Percentiles rank a stretch among this genome's conserved stretches.
Conservation (phyloP, 2,888 invertebrate genomes). For the Ennomos quercinarius region DNA sequence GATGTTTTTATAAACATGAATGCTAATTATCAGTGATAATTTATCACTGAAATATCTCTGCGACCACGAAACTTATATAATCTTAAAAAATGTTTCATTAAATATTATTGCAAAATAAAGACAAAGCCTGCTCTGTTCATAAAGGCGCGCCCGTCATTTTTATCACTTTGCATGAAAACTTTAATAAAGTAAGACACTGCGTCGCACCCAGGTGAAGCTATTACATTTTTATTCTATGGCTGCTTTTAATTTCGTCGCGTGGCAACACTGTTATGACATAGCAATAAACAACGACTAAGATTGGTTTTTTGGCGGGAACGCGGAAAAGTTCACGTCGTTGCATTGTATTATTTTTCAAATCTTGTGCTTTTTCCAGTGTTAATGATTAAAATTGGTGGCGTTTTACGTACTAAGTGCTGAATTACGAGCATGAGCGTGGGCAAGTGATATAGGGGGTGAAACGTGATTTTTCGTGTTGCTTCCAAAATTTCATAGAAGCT, state of each 20-base stretch:
- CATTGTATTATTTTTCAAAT: too few relatives aligned
- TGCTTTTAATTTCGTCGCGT: constrained; percentile 67
- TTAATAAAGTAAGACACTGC: constrained; percentile 74
- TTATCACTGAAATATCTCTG: background rate
- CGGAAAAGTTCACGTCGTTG: too few relatives aligned
- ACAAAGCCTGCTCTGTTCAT: constrained; percentile 62
- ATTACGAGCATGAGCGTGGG: too few relatives aligned
- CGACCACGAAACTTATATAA: background rate
- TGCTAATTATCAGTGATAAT: too few relatives aligned
- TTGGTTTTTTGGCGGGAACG: too few relatives aligned
- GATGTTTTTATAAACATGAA: too few relatives aligned
- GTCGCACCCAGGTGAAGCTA: constrained; percentile 63
- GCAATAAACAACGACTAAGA: constrained; percentile 1
- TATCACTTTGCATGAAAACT: constrained; percentile 76
- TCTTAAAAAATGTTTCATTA: constrained; percentile 44
- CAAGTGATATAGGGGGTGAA: too few relatives aligned
- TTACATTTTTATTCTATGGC: constrained; percentile 71
- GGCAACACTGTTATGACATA: constrained; percentile 11
- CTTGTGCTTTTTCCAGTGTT: too few relatives aligned
- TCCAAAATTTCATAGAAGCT: too few relatives aligned
- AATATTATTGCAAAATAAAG: constrained; percentile 66
- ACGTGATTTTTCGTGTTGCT: too few relatives aligned
- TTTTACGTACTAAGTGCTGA: too few relatives aligned
- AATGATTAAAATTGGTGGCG: too few relatives aligned
- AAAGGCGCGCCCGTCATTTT: constrained; percentile 69